Evolutionary conservation across 2,888 invertebrate genomes (phyloP), one percentile per base, ranked within the genome.

Genomic region (Eilema sororculum): DNA sequence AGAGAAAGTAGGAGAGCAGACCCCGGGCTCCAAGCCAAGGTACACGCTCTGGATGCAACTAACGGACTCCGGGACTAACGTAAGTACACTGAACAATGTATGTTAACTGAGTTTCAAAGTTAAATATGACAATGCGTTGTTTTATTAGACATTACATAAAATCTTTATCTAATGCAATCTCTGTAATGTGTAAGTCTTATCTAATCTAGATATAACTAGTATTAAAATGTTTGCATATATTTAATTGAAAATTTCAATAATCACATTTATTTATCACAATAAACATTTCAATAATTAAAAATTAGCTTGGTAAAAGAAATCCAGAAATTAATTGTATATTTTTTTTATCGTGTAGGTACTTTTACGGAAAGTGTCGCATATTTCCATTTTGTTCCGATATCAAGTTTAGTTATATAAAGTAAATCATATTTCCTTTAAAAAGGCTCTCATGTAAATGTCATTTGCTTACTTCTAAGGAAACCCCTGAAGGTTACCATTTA

Each of bases 401-500:
- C 16, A 16, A 58, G 28, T n/a, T n/a, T n/a, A n/a, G n/a, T 20
- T 28, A 58, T 62, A 68, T 64, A 64, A 78, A 73, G 41, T n/a
- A 25, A 57, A 52, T 52, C 12, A 46, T 20, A 62, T 24, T 56
- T 56, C 3, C 24, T 67, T 52, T 68, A 59, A 73, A 81, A 13
- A 68, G 73, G 72, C 67, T 66, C 57, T 65, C 52, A 67, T 69
- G 71, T 77, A 72, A 77, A 77, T 78, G 71, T 37, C 69, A 65
- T 67, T 71, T 76, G 66, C 71, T 79, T 83, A 73, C 78, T 82
- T 72, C 77, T 73, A 83, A 87, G 88, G 87, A 88, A 87, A 84
- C 82, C 86, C 86, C 82, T 79, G 85, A 90, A 90, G 91, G 91
- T 88, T 86, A 84, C 83, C 83, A 78, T 81, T 83, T 84, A 84